A percentile compares a stretch with the other conserved stretches of the same genome.
phyloP scores from a whole-genome alignment of 2,888 invertebrate species.

The Acleris holmiana region DNA sequence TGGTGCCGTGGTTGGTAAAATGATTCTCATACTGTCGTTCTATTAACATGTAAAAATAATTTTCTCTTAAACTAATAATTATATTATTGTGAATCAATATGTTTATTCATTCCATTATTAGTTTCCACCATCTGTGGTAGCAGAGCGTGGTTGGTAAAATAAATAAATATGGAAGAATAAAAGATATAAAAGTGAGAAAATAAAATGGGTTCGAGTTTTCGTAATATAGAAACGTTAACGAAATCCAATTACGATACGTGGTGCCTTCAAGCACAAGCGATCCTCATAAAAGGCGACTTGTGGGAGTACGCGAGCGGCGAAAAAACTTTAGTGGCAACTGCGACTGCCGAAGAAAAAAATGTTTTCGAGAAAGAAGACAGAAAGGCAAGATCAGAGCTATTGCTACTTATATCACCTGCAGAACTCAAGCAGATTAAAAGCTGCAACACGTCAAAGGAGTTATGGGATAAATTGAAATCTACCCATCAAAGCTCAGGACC shows the following conservation, averaged over 20 bases:
- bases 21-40: no score
- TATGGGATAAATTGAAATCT: slow-evolving; percentile 56
- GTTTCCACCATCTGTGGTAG: no score
- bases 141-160: no score
- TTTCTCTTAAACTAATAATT: no score
- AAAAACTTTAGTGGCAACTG: not conserved
- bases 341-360: no score
- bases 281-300: slow-evolving; percentile 13
- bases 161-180: no score
- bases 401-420: not conserved
- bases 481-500: slow-evolving; percentile 60
- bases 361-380: not conserved
- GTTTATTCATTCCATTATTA: no score
- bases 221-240: slow-evolving; percentile 7
- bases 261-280: slow-evolving; percentile 23
- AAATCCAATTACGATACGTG: slow-evolving; percentile 31
- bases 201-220: not conserved
- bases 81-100: no score
- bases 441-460: slow-evolving; percentile 43
- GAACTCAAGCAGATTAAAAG: not conserved
- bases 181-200: not conserved
- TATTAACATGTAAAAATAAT: no score
- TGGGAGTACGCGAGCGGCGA: no score
- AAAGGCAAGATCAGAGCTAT: not conserved
- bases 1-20: no score